phyloP scores from a whole-genome alignment of 1,140 invertebrate species.

The Lycorma delicatula region DNA sequence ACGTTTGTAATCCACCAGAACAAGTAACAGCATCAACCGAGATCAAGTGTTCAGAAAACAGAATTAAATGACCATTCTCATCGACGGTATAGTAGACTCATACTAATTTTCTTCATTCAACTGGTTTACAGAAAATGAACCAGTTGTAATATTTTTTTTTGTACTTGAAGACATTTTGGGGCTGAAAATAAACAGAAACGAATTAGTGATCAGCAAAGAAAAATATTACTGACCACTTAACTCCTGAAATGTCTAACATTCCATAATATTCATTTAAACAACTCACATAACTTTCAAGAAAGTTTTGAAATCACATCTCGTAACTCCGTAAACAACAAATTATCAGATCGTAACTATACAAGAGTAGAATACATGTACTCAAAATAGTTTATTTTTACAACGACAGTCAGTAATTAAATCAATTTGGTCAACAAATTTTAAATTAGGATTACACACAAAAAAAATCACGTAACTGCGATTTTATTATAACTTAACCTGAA shows the following conservation, averaged over 20 bases:
- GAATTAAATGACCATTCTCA: background rate
- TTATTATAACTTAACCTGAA: too few species aligned
- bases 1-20: background rate
- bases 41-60: background rate
- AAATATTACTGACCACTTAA: constrained; percentile 6
- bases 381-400: too few species aligned
- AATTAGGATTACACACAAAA: too few species aligned
- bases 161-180: constrained; percentile 10
- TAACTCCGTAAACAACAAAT: too few species aligned
- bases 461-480: background rate
- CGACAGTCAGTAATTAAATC: too few species aligned
- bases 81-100: background rate
- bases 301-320: background rate
- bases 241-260: constrained; percentile 9
- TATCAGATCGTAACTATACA: too few species aligned
- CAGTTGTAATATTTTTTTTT: constrained; percentile 6
- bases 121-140: background rate
- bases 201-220: background rate
- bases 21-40: background rate
- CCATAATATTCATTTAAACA: background rate
- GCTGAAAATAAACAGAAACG: constrained; percentile 10
- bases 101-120: background rate
- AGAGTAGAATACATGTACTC: too few species aligned
- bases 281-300: background rate
- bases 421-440: too few species aligned